Conservation (phyloP, 2,797 vertebrate genomes). For the Oophaga sylvatica region DNA sequence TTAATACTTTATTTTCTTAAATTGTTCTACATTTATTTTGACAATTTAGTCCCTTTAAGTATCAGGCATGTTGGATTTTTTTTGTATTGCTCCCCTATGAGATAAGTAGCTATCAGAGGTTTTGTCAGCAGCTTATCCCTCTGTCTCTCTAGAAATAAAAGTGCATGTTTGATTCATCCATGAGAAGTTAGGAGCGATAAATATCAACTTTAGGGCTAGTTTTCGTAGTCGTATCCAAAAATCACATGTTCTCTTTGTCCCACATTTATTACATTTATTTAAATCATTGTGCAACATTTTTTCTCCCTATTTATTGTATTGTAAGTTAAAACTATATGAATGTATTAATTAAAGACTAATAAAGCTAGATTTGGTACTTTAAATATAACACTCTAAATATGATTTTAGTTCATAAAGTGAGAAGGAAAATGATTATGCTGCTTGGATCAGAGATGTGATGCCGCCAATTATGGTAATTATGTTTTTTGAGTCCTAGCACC, state of each 20-base stretch:
- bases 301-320: neutral
- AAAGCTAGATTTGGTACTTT: neutral
- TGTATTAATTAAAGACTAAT: neutral
- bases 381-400: neutral
- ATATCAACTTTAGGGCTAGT: too few species aligned
- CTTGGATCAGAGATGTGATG: constrained; percentile 13
- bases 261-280: neutral
- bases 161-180: too few species aligned
- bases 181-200: too few species aligned
- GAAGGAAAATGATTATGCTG: neutral
- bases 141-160: too few species aligned
- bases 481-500: constrained; percentile 13
- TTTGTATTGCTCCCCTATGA: too few species aligned
- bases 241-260: neutral
- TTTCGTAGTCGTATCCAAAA: too few species aligned
- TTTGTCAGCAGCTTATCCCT: too few species aligned
- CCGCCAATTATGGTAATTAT: constrained; percentile 43
- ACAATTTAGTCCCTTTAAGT: too few species aligned
- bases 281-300: neutral
- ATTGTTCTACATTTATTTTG: too few species aligned
- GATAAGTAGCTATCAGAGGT: too few species aligned
- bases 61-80: too few species aligned
- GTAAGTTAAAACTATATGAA: neutral
- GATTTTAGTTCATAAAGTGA: neutral
- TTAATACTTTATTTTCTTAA: too few species aligned